Percentiles rank a stretch among this genome's conserved stretches.
Evolutionary conservation across 2,113 vertebrate species (phyloP).

Genomic region (Gallinago jamesoni): DNA sequence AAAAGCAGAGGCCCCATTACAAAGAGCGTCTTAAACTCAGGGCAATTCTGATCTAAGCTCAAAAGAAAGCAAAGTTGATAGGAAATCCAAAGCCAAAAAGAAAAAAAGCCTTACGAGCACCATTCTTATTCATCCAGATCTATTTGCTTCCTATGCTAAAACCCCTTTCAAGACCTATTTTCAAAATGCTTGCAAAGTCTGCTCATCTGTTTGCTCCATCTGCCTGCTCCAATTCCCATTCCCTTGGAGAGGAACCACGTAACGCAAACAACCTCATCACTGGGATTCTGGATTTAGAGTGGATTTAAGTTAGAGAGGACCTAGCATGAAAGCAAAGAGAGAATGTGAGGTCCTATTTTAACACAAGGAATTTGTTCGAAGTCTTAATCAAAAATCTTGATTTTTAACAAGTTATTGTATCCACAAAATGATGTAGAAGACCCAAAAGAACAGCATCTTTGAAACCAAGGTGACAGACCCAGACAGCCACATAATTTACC

Average conservation of each 20-base stretch:
- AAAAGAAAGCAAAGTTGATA: background rate
- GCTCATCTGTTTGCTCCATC: constrained; percentile 53
- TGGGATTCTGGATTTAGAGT: background rate
- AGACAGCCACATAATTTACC: background rate
- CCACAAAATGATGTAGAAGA: background rate
- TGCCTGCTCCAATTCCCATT: constrained; percentile 38
- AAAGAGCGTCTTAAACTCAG: background rate
- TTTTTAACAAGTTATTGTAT: background rate
- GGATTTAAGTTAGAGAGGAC: background rate
- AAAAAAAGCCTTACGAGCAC: background rate
- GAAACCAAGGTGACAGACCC: background rate
- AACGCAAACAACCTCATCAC: background rate
- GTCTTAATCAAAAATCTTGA: background rate
- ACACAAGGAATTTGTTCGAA: background rate
- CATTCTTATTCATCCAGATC: background rate
- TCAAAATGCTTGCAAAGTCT: constrained; percentile 16
- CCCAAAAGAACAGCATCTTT: background rate
- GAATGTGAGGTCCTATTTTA: background rate
- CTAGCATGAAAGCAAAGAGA: background rate
- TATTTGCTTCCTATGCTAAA: constrained; percentile 6
- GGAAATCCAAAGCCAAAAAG: background rate
- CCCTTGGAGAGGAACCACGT: background rate
- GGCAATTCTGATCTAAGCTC: background rate
- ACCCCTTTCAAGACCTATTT: constrained; percentile 28
- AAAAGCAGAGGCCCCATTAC: background rate